Conservation (phyloP, 2,888 invertebrate genomes). For the Orthosia gracilis region DNA sequence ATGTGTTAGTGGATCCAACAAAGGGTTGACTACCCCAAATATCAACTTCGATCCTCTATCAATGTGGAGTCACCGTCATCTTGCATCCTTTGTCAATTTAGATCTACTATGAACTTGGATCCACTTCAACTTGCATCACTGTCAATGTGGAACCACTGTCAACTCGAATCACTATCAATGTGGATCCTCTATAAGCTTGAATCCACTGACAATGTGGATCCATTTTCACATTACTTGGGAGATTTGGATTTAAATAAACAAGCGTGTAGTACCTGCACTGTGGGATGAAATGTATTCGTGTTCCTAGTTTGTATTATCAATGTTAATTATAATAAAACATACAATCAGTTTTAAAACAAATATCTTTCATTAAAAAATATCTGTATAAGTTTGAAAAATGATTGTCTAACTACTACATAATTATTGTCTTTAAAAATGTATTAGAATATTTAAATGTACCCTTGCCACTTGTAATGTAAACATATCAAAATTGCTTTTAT, state of each 20-base stretch:
- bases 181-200: background rate
- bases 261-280: conserved; percentile 32
- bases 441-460: conserved; percentile 35
- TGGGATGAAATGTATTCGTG: conserved; percentile 26
- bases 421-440: conserved; percentile 25
- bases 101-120: background rate
- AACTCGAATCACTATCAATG: background rate
- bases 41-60: background rate
- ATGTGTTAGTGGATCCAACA: background rate
- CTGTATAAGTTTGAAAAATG: background rate
- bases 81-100: background rate
- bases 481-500: conserved; percentile 55
- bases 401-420: background rate
- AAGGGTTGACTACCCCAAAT: background rate
- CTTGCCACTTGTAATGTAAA: conserved; percentile 51
- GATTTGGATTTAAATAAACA: background rate
- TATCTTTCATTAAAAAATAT: background rate
- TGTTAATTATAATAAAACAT: conserved; percentile 12
- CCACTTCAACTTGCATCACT: background rate
- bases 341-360: background rate
- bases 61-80: background rate
- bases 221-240: background rate
- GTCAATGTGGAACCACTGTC: background rate
- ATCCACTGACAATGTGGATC: background rate
- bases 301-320: conserved; percentile 50